Base-by-base conservation (phyloP, 1,140 invertebrate genomes). In the Atopsyche davidsoni region DNA sequence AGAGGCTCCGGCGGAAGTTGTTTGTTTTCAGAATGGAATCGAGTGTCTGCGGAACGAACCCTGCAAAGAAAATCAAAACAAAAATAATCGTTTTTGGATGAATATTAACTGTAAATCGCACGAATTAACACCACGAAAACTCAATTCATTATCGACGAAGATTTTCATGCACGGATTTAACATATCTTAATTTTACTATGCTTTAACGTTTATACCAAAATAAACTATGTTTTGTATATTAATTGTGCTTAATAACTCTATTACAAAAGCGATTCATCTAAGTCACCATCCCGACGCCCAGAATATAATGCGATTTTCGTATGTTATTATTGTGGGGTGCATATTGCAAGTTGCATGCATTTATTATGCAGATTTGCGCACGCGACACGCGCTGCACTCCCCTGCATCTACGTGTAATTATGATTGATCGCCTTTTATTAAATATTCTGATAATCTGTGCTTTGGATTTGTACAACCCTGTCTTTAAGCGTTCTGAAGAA, bases 181-280 rank as follows among this genome's bases (percentile, higher is more conserved):
- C 21, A 14, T 39, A n/a, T 39, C 11, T 39, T 10, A 14, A 6
- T 4, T 16, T 39, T 7, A 19, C 10, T 39, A 16, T 39, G 3
- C 21, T 10, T 21, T 6, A 18, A 11, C 17, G 38, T 21, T 10
- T 40, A 22, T 40, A 19, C 24, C 13, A n/a, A 32, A 22, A 28
- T 46, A 32, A 22, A 35, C 16, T 14, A 13, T 38, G 9, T 46
- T 46, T 46, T 46, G 34, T 46, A 14, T 38, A 38, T 46, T 23
- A 35, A 46, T 35, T 46, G 45, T 46, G n/a, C n/a, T n/a, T 46
- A 21, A 46, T 38, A 38, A 38, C 34, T 22, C 45, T 38, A 35
- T 32, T 46, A 38, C 39, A 38, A 19, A 46, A 24, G n/a, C 45
- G 34, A 38, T 46, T 46, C 24, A 32, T 36, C 31, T 23, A 23